These are phyloP conservation scores for Thamnaconus septentrionalis DNA, from an alignment of 2,113 vertebrate species.

Conservation along the genomic window DNA sequence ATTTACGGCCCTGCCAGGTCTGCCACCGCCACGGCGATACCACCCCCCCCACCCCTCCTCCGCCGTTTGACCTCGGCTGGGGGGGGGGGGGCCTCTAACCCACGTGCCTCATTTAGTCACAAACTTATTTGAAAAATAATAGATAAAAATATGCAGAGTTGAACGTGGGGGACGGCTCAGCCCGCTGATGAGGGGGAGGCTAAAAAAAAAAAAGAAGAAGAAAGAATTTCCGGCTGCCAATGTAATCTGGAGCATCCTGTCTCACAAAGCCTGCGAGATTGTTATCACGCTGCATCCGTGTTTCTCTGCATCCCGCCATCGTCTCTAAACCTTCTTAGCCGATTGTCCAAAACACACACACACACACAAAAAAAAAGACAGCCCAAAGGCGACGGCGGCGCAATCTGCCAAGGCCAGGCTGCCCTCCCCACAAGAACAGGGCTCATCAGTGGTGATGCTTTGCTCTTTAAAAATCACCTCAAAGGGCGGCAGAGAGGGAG, in stretches of 20 bases:
- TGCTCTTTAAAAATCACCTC: constrained; percentile 14
- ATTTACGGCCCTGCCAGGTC: constrained; percentile 38
- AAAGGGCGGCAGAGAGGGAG: not conserved
- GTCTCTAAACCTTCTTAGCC: constrained; percentile 38
- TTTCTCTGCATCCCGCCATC: constrained; percentile 32
- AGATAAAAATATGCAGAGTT: no score
- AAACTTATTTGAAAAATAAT: no score
- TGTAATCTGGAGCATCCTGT: constrained; percentile 39
- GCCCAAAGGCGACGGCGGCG: no score
- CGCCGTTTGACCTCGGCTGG: no score
- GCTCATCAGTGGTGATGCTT: not conserved
- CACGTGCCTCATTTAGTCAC: no score
- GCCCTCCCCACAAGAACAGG: not conserved
- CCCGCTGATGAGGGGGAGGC: no score
- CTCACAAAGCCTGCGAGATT: constrained; percentile 44
- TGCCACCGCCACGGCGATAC: no score
- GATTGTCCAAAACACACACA: constrained; percentile 28
- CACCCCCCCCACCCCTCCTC: no score
- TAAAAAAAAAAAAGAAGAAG: no score
- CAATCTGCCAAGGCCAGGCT: no score
- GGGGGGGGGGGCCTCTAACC: no score
- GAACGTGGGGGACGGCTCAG: no score
- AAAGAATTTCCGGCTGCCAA: constrained; percentile 33
- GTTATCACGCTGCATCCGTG: constrained; percentile 49
- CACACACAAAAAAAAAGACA: constrained; percentile 10